These are phyloP conservation scores for Uloborus diversus DNA, from an alignment of 1,140 invertebrate genomes.

Conservation along the genomic window DNA sequence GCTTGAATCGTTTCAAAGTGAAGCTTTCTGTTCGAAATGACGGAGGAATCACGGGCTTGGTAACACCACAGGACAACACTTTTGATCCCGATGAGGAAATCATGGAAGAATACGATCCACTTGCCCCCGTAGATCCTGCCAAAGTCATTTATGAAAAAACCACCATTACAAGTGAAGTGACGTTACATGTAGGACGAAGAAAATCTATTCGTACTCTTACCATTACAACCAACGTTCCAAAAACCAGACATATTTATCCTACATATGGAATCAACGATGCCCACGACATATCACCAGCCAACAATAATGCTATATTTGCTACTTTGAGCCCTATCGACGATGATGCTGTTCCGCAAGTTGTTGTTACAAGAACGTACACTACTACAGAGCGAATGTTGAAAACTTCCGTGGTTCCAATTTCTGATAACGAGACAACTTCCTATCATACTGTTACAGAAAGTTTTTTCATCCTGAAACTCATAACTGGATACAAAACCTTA, in stretches of 20 bases:
- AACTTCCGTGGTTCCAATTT: conserved; percentile 60
- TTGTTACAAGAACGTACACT: conserved; percentile 61
- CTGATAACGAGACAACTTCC: conserved; percentile 58
- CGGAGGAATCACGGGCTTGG: conserved; percentile 9
- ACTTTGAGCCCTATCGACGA: conserved; percentile 30
- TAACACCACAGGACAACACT: conserved; percentile 37
- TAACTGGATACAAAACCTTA: conserved; percentile 61
- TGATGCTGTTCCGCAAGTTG: conserved; percentile 57
- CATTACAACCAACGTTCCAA: conserved; percentile 77
- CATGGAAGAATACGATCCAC: conserved; percentile 43
- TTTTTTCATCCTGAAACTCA: conserved; percentile 61
- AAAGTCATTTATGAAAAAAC: conserved; percentile 58
- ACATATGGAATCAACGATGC: conserved; percentile 52
- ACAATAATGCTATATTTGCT: conserved; percentile 52
- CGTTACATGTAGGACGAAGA: conserved; percentile 57
- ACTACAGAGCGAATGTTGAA: conserved; percentile 58
- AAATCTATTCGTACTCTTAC: conserved; percentile 59
- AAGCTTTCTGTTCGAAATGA: conserved; percentile 51
- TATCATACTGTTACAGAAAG: conserved; percentile 61
- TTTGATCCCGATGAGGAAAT: conserved; percentile 46
- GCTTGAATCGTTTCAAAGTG: conserved; percentile 61
- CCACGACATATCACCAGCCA: conserved; percentile 58
- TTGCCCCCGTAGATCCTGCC: conserved; percentile 54
- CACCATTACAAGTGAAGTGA: conserved; percentile 59
- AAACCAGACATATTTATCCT: conserved; percentile 77